These are phyloP conservation scores for Megalurothrips usitatus DNA, from an alignment of 2,888 invertebrate species.

Conservation along the genomic window DNA sequence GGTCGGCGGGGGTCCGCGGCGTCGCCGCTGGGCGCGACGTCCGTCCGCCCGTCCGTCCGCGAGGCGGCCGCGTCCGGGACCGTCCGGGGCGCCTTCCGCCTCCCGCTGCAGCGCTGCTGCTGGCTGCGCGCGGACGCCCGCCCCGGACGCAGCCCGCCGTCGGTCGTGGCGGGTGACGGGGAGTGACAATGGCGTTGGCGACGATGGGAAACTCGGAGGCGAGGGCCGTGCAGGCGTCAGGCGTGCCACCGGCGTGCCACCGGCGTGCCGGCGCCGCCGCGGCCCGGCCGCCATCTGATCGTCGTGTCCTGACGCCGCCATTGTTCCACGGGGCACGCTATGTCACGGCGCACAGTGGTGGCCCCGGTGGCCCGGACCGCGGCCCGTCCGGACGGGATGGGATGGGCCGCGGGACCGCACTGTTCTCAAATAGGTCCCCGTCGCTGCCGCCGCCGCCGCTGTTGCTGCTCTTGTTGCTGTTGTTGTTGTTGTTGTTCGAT, in stretches of 20 bases:
- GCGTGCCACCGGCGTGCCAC: too few relatives aligned
- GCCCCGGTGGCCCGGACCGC: not conserved
- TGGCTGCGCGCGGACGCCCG: not conserved
- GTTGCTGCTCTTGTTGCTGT: not conserved
- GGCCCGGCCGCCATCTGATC: slow-evolving; percentile 10
- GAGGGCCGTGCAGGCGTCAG: not conserved
- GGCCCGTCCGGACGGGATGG: not conserved
- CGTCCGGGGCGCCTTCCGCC: too few relatives aligned
- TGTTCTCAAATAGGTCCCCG: slow-evolving; percentile 12
- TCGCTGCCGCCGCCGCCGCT: not conserved
- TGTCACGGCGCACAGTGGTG: not conserved
- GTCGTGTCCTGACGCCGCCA: slow-evolving; percentile 1
- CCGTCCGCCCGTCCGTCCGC: not conserved
- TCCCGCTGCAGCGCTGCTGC: not conserved
- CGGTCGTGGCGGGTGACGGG: not conserved
- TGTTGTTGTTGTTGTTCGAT: slow-evolving; percentile 22
- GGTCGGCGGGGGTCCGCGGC: not conserved
- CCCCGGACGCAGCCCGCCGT: not conserved
- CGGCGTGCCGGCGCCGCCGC: too few relatives aligned
- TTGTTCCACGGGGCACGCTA: slow-evolving; percentile 13
- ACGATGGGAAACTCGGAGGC: slow-evolving; percentile 14
- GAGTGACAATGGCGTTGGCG: slow-evolving; percentile 20
- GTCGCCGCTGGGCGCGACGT: too few relatives aligned
- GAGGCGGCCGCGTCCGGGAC: not conserved
- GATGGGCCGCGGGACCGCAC: not conserved